A percentile compares a stretch with the other conserved stretches of the same genome.
phyloP scores from a whole-genome alignment of 1,140 invertebrate genomes.

The Aphaenogaster floridana region DNA sequence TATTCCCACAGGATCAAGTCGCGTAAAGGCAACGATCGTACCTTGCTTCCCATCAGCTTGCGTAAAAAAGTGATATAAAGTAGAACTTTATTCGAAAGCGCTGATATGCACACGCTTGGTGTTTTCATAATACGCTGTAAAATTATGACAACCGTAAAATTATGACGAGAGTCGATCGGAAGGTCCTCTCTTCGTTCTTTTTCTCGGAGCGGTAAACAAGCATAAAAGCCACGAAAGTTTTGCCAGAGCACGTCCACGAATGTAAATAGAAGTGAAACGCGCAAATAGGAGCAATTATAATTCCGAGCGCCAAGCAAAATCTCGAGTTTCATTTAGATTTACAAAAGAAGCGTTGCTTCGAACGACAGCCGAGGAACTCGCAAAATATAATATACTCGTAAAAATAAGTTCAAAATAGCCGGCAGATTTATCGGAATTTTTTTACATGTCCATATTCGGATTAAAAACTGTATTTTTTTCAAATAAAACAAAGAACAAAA shows the following conservation, averaged over 20 bases:
- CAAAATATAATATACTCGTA: not conserved
- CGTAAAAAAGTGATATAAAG: not conserved
- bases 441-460: not conserved
- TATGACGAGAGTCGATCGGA: not conserved
- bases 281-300: conserved; percentile 56
- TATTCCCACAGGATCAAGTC: not conserved
- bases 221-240: conserved; percentile 15
- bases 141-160: conserved; percentile 12
- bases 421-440: not conserved
- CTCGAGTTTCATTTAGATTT: conserved; percentile 35
- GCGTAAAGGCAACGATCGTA: not conserved
- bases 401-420: conserved; percentile 25
- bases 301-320: conserved; percentile 5
- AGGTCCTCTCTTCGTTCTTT: not conserved
- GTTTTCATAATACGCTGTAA: not conserved
- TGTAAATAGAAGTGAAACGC: conserved; percentile 35
- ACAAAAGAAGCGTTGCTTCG: conserved; percentile 15
- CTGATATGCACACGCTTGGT: not conserved
- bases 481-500: too few relatives aligned
- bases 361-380: not conserved
- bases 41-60: not conserved
- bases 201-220: conserved; percentile 13
- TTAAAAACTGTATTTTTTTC: not conserved
- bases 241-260: conserved; percentile 14
- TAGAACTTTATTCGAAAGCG: not conserved